Evolutionary conservation across 2,113 vertebrate species (phyloP).

Genomic region (Vanacampus margaritifer): DNA sequence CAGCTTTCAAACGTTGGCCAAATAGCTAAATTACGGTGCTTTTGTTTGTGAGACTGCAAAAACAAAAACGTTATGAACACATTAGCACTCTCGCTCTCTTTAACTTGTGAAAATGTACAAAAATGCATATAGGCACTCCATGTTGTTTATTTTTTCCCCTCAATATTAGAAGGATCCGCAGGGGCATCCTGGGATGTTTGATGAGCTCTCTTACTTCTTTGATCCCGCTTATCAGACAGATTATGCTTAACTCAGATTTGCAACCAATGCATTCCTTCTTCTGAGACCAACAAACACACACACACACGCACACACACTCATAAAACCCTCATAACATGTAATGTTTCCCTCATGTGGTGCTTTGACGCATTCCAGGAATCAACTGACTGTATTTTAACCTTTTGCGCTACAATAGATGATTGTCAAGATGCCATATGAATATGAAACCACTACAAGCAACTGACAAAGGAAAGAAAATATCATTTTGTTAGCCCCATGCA

Average conservation of each 20-base stretch:
- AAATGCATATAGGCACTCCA: not conserved
- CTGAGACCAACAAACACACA: conserved; percentile 16
- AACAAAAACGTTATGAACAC: no score
- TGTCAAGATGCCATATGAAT: not conserved
- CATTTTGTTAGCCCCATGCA: not conserved
- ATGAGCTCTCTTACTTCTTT: conserved; percentile 45
- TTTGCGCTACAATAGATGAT: not conserved
- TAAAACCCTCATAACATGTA: conserved; percentile 1
- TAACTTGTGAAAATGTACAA: not conserved
- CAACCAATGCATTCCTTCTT: conserved; percentile 33
- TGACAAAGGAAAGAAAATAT: not conserved
- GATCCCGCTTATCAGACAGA: conserved; percentile 48
- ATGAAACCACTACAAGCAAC: not conserved
- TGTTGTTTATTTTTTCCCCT: not conserved
- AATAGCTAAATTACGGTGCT: no score
- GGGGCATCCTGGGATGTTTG: conserved; percentile 40
- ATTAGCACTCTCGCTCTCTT: no score
- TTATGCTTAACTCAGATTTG: conserved; percentile 38
- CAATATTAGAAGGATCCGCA: conserved; percentile 39
- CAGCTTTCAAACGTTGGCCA: no score
- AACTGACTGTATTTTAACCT: not conserved
- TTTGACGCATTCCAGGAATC: conserved; percentile 7
- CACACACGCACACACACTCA: conserved; percentile 18
- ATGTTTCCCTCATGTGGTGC: not conserved
- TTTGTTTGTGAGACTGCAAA: no score